phyloP scores from a whole-genome alignment of 1,140 invertebrate species.

The Spodoptera litura region DNA sequence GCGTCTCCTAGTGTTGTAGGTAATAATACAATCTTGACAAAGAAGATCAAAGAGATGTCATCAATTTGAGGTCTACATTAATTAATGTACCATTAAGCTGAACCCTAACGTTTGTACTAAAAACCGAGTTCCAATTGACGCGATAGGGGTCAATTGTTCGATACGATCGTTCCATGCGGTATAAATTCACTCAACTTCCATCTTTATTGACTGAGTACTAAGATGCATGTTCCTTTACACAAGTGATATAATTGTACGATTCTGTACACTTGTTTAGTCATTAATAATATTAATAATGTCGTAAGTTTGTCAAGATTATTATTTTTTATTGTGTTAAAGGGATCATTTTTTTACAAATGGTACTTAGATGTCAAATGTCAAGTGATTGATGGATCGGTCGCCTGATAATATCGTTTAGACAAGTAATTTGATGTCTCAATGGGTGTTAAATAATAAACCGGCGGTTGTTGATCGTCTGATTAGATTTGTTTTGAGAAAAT shows the following conservation, averaged over 20 bases:
- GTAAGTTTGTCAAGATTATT: constrained; percentile 35
- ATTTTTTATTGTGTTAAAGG: constrained; percentile 34
- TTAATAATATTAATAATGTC: constrained; percentile 49
- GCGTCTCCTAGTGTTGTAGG: background rate
- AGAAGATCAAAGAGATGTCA: constrained; percentile 38
- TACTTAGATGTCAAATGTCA: constrained; percentile 5
- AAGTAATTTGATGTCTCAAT: constrained; percentile 2
- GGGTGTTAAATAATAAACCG: background rate
- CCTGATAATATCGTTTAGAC: constrained; percentile 21
- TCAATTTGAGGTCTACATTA: constrained; percentile 45
- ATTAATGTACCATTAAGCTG: constrained; percentile 47
- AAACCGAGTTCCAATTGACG: constrained; percentile 53
- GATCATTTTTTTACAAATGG: constrained; percentile 35
- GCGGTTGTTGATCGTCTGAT: no score
- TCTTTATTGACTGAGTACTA: background rate
- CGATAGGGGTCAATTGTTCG: constrained; percentile 60
- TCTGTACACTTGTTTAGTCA: constrained; percentile 51
- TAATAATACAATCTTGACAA: constrained; percentile 42
- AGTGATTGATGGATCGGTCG: constrained; percentile 15
- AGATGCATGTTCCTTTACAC: background rate
- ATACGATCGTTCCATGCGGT: background rate
- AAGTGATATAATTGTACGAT: constrained; percentile 33
- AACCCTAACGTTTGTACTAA: constrained; percentile 37
- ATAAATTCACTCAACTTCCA: background rate
- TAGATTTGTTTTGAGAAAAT: no score